These are phyloP conservation scores for Napeogenes inachia DNA, from an alignment of 2,888 invertebrate species.

Conservation along the genomic window DNA sequence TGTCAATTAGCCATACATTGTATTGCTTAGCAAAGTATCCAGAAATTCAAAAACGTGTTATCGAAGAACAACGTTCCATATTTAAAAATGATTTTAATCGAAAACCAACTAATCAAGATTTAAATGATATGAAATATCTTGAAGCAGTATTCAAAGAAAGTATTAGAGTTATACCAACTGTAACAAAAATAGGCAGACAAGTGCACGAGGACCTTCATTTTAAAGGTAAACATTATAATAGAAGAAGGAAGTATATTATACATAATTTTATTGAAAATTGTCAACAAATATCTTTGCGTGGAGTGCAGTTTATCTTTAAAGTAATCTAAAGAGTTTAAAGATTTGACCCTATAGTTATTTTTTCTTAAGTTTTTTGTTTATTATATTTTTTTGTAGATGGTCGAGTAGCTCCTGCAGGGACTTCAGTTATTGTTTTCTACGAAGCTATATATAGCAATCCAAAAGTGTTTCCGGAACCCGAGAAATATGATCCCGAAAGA, in stretches of 20 bases:
- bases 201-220: conserved; percentile 38
- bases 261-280: no score
- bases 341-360: background rate
- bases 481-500: conserved; percentile 39
- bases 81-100: conserved; percentile 34
- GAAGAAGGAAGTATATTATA: no score
- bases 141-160: conserved; percentile 45
- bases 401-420: conserved; percentile 38
- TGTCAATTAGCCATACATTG: conserved; percentile 40
- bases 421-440: conserved; percentile 38
- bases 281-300: no score
- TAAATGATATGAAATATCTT: conserved; percentile 44
- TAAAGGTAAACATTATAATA: conserved; percentile 31
- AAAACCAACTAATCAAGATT: conserved; percentile 36
- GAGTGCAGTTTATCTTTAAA: background rate
- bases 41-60: conserved; percentile 36
- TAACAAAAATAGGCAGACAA: conserved; percentile 42
- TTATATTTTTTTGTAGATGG: conserved; percentile 36
- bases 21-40: conserved; percentile 40
- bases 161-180: conserved; percentile 40
- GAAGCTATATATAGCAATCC: conserved; percentile 39
- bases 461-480: conserved; percentile 37
- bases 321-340: background rate
- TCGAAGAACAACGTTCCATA: conserved; percentile 39
- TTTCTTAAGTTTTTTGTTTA: background rate